Conservation (phyloP, 2,113 vertebrate species). For the Picathartes gymnocephalus region DNA sequence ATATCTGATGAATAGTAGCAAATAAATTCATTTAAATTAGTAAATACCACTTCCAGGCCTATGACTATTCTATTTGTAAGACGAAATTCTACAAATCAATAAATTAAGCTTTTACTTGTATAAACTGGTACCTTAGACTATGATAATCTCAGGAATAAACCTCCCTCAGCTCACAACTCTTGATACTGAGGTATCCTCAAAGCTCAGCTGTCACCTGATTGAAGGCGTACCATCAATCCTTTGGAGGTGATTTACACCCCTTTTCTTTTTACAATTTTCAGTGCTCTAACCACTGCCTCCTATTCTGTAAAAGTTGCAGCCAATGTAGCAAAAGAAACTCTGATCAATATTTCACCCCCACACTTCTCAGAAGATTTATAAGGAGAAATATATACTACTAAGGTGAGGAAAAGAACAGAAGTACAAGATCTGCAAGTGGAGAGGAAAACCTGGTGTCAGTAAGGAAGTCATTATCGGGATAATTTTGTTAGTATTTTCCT, state of each 20-base stretch:
- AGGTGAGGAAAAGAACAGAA: neutral
- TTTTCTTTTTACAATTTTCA: neutral
- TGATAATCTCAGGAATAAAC: neutral
- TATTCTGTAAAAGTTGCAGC: neutral
- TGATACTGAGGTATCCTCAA: neutral
- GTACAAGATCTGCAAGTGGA: neutral
- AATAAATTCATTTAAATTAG: neutral
- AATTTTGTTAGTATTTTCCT: neutral
- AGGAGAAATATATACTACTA: neutral
- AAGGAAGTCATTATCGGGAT: neutral
- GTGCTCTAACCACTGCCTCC: neutral
- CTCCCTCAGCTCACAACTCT: neutral
- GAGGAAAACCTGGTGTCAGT: neutral
- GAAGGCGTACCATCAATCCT: neutral
- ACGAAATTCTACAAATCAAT: neutral
- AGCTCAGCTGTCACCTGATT: neutral
- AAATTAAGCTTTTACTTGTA: neutral
- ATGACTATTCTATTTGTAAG: neutral
- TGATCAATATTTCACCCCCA: neutral
- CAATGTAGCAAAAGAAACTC: neutral
- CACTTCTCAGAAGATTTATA: neutral
- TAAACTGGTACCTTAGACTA: neutral
- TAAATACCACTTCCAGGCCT: neutral
- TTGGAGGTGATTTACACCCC: neutral
- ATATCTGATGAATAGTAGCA: neutral